Evolutionary conservation across 2,113 vertebrate genomes (phyloP).

Genomic region (Peromyscus polionotus): DNA sequence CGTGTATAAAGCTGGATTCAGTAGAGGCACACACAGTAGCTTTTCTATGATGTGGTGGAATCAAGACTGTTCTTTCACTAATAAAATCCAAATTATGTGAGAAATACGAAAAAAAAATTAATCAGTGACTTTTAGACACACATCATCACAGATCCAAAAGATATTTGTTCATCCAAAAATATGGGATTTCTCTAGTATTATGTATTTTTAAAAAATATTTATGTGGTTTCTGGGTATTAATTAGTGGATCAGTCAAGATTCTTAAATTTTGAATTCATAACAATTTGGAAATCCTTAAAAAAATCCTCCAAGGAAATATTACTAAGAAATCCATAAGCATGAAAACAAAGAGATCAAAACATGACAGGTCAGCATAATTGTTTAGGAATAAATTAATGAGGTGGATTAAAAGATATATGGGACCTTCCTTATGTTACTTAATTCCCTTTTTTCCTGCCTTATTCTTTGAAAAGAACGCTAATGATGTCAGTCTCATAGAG

Average conservation of each 20-base stretch:
- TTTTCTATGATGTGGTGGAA: neutral
- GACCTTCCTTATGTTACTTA: slow-evolving; percentile 34
- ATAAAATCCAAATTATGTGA: slow-evolving; percentile 28
- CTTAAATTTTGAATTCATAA: neutral
- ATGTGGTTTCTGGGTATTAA: neutral
- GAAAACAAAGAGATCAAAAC: neutral
- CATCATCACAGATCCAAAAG: neutral
- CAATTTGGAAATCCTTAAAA: neutral
- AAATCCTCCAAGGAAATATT: neutral
- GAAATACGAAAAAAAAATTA: slow-evolving; percentile 4
- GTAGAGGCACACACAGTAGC: neutral
- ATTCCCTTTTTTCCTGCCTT: neutral
- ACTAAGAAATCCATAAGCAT: neutral
- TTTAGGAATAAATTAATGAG: neutral
- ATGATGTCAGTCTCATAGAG: neutral
- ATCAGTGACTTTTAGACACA: neutral
- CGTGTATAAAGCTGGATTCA: neutral
- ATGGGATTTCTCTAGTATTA: neutral
- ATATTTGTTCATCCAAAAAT: neutral
- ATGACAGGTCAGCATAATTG: neutral
- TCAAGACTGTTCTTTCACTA: neutral
- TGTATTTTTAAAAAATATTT: neutral
- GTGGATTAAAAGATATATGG: neutral
- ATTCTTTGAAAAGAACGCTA: slow-evolving; percentile 31
- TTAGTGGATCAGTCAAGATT: neutral